A percentile compares a stretch with the other conserved stretches of the same genome.
Evolutionary conservation across 2,113 vertebrate genomes (phyloP).

Genomic region (Cyanoramphus novaezelandiae): DNA sequence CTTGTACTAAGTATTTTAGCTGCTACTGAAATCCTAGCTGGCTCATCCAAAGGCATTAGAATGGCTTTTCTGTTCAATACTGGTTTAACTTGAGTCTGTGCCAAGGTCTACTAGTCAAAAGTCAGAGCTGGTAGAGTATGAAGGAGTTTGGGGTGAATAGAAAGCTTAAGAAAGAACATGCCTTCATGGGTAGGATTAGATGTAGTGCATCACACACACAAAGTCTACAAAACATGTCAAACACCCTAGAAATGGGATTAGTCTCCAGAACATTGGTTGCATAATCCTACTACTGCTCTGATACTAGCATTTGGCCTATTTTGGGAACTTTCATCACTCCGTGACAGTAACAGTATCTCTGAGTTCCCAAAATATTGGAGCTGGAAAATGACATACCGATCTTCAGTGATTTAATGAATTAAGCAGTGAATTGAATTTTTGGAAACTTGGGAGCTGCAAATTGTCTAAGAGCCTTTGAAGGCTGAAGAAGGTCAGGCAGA

Average conservation of each 20-base stretch:
- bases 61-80: background rate
- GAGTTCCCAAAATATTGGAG: background rate
- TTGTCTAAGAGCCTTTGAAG: background rate
- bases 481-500: background rate
- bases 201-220: background rate
- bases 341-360: fast-evolving
- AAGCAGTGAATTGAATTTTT: background rate
- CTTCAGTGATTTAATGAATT: background rate
- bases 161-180: background rate
- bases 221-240: background rate
- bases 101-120: background rate
- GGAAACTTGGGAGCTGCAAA: background rate
- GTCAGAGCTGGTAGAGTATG: background rate
- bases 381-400: background rate
- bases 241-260: background rate
- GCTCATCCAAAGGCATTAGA: background rate
- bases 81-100: background rate
- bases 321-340: background rate
- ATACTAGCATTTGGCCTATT: background rate
- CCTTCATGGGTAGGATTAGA: background rate
- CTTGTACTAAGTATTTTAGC: background rate
- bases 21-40: background rate
- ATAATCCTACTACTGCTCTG: background rate
- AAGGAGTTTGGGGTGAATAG: background rate
- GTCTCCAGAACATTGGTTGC: background rate